Conservation (phyloP, 2,797 vertebrate genomes). For the Adrianichthys oophorus region DNA sequence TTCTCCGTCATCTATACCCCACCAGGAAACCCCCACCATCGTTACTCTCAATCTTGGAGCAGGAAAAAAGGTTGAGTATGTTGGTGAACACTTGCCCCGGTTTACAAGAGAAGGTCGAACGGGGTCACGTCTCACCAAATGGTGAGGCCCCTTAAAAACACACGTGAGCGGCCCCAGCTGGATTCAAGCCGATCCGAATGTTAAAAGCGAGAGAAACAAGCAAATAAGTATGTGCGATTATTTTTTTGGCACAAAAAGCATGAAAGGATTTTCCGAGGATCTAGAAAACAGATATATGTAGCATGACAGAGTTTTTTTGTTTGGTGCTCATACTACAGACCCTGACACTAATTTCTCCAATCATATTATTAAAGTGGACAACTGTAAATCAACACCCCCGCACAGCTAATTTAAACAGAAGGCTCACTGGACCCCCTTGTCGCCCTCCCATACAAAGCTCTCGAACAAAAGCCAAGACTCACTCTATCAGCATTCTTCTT, state of each 20-base stretch:
- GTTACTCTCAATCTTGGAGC: conserved; percentile 22
- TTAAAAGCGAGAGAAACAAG: conserved; percentile 54
- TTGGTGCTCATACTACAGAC: conserved; percentile 33
- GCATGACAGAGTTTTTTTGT: conserved; percentile 12
- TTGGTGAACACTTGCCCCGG: conserved; percentile 66
- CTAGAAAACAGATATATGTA: conserved; percentile 16
- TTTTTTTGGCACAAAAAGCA: too few species aligned
- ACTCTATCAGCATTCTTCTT: conserved; percentile 48
- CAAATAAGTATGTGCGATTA: conserved; percentile 37
- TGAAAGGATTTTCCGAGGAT: too few species aligned
- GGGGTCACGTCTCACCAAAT: conserved; percentile 75
- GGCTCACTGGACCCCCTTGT: conserved; percentile 38
- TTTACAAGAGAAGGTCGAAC: conserved; percentile 74
- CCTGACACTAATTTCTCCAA: conserved; percentile 66
- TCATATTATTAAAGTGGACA: conserved; percentile 65
- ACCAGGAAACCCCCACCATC: conserved; percentile 38
- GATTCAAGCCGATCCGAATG: conserved; percentile 45
- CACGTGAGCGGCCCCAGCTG: conserved; percentile 70
- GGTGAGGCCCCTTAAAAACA: conserved; percentile 68
- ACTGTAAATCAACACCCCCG: conserved; percentile 48
- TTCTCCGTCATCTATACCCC: conserved; percentile 50
- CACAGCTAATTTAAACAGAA: conserved; percentile 15
- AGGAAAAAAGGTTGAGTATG: conserved; percentile 37
- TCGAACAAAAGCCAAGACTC: conserved; percentile 44
- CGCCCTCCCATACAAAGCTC: conserved; percentile 39